Conservation (phyloP, 1,140 invertebrate genomes). For the Phenacoccus solenopsis region DNA sequence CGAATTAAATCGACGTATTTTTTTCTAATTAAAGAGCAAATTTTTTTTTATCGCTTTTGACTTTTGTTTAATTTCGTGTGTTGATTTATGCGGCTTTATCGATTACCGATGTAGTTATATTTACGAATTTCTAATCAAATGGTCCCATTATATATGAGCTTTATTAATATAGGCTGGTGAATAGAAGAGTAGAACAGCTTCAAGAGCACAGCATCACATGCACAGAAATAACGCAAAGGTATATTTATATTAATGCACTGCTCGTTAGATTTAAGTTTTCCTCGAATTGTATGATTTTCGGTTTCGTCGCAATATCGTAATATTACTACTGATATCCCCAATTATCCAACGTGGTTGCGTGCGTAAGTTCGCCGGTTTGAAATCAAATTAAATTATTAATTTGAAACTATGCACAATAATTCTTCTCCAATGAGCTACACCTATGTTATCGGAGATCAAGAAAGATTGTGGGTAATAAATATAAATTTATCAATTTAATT, state of each 20-base stretch:
- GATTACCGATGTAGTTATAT: background rate
- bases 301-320: no score
- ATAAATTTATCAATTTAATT: no score
- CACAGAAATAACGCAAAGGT: slow-evolving; percentile 54
- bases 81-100: background rate
- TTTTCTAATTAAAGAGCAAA: background rate
- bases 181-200: slow-evolving; percentile 50
- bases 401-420: no score
- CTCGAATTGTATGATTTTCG: background rate
- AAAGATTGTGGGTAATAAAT: no score
- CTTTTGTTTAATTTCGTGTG: background rate
- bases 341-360: no score
- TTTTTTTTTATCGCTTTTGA: background rate
- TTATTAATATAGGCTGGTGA: slow-evolving; percentile 42
- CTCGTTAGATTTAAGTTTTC: background rate
- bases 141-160: background rate
- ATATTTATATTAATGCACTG: slow-evolving; percentile 24
- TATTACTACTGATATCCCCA: no score
- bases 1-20: background rate
- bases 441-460: no score
- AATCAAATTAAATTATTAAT: no score
- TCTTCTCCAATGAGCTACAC: no score
- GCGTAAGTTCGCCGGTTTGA: no score
- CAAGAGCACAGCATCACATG: slow-evolving; percentile 53
- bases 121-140: background rate